Evolutionary conservation across 1,140 invertebrate genomes (phyloP), one percentile per base, ranked within the genome.

Genomic region (Chironomus tepperi): DNA sequence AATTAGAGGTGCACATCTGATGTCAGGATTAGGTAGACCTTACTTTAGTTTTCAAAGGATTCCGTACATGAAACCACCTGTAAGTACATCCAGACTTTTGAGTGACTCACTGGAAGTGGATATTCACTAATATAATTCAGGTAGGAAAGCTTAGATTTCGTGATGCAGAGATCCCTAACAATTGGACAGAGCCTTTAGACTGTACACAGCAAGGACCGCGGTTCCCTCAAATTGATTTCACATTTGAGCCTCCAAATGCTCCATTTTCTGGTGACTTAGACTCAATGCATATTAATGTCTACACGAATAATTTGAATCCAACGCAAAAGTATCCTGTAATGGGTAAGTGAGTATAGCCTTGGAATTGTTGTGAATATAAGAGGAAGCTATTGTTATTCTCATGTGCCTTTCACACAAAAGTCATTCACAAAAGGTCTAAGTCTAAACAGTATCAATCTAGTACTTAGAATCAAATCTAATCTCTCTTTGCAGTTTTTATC

Each of bases 41-140:
- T 70, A 70, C 19, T 70, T 1, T 70, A 70, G 65, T 10, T 70
- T 70, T 7, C 65, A 70, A 70, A 70, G 21, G 10, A 70, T 70
- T 70, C 65, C 65, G 9, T 70, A 70, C 18, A 70, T 70, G 65
- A 70, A 70, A 70, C 65, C 65, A 19, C 65, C 65, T 21, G 21
- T 70, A 7, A 19, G 16, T 21, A 21, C n/a, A 18, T 70, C 7
- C n/a, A n/a, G n/a, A n/a, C n/a, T n/a, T n/a, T n/a, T n/a, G n/a
- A n/a, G n/a, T n/a, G n/a, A n/a, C n/a, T n/a, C n/a, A n/a, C n/a
- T n/a, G n/a, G n/a, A n/a, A n/a, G n/a, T n/a, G n/a, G n/a, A n/a
- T n/a, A n/a, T n/a, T n/a, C n/a, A n/a, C n/a, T 10, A 70, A 18
- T 15, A 18, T 8, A 70, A 70, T 70, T 70, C 7, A 19, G 65